Evolutionary conservation across 2,888 invertebrate species (phyloP), one percentile per base, ranked within the genome.

Genomic region (Pyrochroa serraticornis): DNA sequence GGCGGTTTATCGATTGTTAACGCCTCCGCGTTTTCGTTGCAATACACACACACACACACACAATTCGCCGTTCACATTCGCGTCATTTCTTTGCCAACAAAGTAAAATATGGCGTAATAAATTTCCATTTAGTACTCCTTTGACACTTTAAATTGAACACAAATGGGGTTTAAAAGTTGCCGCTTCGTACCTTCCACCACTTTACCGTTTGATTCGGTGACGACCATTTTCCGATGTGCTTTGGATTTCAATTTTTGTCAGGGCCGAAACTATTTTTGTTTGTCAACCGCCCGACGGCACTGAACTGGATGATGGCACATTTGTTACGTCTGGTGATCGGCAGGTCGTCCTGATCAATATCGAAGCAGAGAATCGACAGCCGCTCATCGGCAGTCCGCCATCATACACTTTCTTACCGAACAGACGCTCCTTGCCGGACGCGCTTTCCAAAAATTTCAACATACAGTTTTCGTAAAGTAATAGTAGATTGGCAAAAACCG

Each of bases 251-350:
- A 39, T 53, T 10, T 45, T 39, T 44, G 30, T 41, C 47, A 47
- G 38, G 43, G 51, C 35, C 36, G 31, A 31, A 22, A 55, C 55
- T 55, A 55, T 55, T 55, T 55, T 55, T 55, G 55, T 48, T 55
- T 48, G 55, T 45, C 43, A 43, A 22, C 36, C 54, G 44, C 37
- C 51, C 41, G 38, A 65, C 67, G 66, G 63, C 72, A 69, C 66
- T 66, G 69, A 72, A 69, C 66, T 69, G 71, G 60, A 63, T 66
- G 66, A 69, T 71, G 69, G 70, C 70, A 67, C 70, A 71, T 71
- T 72, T 72, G 71, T 72, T 67, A 69, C 68, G 71, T 71, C 68
- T 70, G 63, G 63, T 71, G 70, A 71, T 69, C 69, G 67, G 64
- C 65, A 66, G 67, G 58, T 66, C 60, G 66, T 66, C 58, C 68